phyloP scores from a whole-genome alignment of 1,140 invertebrate genomes.

The Spodoptera frugiperda region DNA sequence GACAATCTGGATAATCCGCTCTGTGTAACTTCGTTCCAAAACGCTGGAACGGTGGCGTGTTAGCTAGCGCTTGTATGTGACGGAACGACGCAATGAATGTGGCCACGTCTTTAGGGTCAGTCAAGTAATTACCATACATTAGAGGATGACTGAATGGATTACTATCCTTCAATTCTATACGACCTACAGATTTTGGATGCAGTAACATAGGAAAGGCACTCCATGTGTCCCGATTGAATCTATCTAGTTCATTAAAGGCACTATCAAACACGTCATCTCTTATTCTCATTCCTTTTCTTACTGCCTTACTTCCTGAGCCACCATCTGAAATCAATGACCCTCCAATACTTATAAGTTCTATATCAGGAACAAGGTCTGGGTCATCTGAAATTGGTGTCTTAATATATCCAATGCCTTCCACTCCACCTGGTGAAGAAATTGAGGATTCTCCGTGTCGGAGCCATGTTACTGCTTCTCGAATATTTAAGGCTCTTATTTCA shows the following conservation, averaged over 20 bases:
- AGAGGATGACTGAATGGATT: conserved; percentile 89
- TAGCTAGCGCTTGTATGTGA: conserved; percentile 74
- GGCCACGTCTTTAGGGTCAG: conserved; percentile 83
- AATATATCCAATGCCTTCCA: conserved; percentile 89
- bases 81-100: conserved; percentile 84
- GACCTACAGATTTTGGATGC: conserved; percentile 88
- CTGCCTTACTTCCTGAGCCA: conserved; percentile 85
- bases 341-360: conserved; percentile 88
- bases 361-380: conserved; percentile 87
- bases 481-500: conserved; percentile 62
- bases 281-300: conserved; percentile 87
- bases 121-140: conserved; percentile 89
- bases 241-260: conserved; percentile 83
- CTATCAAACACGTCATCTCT: conserved; percentile 87
- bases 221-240: conserved; percentile 80
- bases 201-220: conserved; percentile 86
- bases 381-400: conserved; percentile 87
- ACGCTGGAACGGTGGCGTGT: conserved; percentile 82
- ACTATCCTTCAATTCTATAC: conserved; percentile 85
- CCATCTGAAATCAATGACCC: conserved; percentile 88
- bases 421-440: conserved; percentile 86
- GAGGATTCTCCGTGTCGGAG: conserved; percentile 80
- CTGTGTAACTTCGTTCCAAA: conserved; percentile 82
- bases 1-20: conserved; percentile 82
- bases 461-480: conserved; percentile 69